Evolutionary conservation across 2,113 vertebrate species (phyloP), one percentile per base, ranked within the genome.

Genomic region (Junco hyemalis): DNA sequence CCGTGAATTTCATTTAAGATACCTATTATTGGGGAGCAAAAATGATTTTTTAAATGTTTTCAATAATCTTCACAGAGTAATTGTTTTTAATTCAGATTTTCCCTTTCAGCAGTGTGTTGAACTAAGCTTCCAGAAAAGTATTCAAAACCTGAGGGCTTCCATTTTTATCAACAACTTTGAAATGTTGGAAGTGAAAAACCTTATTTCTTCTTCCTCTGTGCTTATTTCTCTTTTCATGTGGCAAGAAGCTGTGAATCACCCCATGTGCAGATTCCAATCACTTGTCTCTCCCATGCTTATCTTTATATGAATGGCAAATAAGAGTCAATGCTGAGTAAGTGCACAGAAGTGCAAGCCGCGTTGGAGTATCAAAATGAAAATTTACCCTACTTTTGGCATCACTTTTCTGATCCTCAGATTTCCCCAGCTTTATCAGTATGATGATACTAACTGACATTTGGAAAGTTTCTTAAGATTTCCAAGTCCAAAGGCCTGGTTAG

Each of bases 231-330:
- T 83, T 88, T 92, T 59, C 29, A 28, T 68, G 57, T n/a, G 29
- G 29, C 38, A 81, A 85, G 65, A 68, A 89, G 26, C 21, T 40
- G 38, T 92, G 87, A 96, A 42, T 94, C 89, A 94, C 25, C 2
- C 24, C 4, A 1, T 14, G 14, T 44, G 29, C 45, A 89, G 78
- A 71, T 95, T 81, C 33, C 48, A 81, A 81, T 86, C 84, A 71
- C 42, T 66, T 87, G 7, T 81, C 36, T 86, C 20, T 84, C 25
- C 28, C 86, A 44, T 47, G 12, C 11, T 71, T 21, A 29, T 84
- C 73, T 87, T 84, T 44, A 56, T 47, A 50, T 0, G 0, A 21
- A 24, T 71, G 69, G 72, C 38, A 92, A 87, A 78, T 71, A 87
- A 42, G 40, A 91, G 53, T 91, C 56, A 59, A 29, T 44, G 26